Base-by-base conservation (phyloP, 2,888 invertebrate species). In the Aporophyla nigra region DNA sequence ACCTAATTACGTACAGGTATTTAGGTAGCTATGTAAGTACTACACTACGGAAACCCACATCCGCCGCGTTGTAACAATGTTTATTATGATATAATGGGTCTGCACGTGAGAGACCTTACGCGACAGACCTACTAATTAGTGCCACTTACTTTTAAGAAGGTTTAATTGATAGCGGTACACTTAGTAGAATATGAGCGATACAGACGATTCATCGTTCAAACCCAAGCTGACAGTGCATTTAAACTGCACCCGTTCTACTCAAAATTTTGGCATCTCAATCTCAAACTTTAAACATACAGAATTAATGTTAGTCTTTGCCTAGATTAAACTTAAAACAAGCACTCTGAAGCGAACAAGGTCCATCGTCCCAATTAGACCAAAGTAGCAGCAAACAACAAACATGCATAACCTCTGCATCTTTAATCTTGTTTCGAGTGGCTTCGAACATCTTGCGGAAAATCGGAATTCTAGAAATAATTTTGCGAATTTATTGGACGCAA, bases 1-100 rank as follows among this genome's bases (percentile, higher is more conserved):
- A 73, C 88, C 85, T 84, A 83, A 88, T 87, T 87, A 84, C 75
- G 82, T 79, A 78, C 83, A 82, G 78, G 86, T 88, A 87, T 86
- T 87, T 87, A 87, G 86, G 87, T 84, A 81, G 74, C 84, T 71
- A 74, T 74, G 77, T 74, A 77, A 73, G 86, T 78, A 78, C 76
- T 80, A 68, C 70, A 67, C 72, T 78, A 63, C 86, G 88, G 88
- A 88, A 86, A 83, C 82, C 82, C 82, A 84, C 83, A 87, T 88
- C 88, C 88, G 87, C 71, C 73, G 72, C 71, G 70, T 59, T 77
- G 78, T 80, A 72, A 80, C 82, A 86, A 77, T 84, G 84, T 86
- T 86, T 84, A 80, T 84, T 82, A 80, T 86, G 84, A 86, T 79
- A 80, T 86, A 85, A 86, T 83, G 75, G 66, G 68, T 76, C 68